Conservation (phyloP, 1,140 invertebrate species). For the Teleopsis dalmanni region DNA sequence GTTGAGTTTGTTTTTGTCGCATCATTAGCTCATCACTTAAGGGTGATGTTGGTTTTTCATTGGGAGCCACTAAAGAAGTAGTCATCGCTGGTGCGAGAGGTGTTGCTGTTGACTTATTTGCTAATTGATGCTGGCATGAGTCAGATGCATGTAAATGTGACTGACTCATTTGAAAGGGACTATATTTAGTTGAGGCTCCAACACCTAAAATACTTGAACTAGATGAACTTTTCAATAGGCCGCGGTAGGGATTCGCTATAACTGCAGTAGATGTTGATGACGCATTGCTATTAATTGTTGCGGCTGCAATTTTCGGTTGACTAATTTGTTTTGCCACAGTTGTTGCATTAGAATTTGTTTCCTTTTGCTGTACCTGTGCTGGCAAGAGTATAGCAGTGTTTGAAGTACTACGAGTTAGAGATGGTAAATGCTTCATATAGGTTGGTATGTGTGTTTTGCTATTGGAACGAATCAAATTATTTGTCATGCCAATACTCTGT, state of each 20-base stretch:
- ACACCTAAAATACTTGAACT: conserved; percentile 17
- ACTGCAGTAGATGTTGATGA: background rate
- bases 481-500: background rate
- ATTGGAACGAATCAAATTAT: conserved; percentile 24
- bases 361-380: conserved; percentile 1
- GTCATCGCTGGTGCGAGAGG: conserved; percentile 9
- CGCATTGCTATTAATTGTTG: conserved; percentile 5
- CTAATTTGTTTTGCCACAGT: conserved; percentile 7
- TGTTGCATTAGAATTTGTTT: background rate
- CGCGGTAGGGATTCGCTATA: conserved; percentile 6
- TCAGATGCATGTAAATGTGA: background rate
- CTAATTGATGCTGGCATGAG: background rate
- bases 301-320: background rate
- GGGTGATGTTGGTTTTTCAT: conserved; percentile 7
- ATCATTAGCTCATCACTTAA: conserved; percentile 15
- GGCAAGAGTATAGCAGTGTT: conserved; percentile 35
- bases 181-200: conserved; percentile 13
- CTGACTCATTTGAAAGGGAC: conserved; percentile 11
- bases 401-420: conserved; percentile 36
- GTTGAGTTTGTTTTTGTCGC: conserved; percentile 6
- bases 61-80: conserved; percentile 12
- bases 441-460: conserved; percentile 40
- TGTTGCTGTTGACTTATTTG: background rate
- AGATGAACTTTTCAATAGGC: conserved; percentile 16
- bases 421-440: conserved; percentile 39